Evolutionary conservation across 2,113 vertebrate species (phyloP).

Genomic region (Thomomys bottae): DNA sequence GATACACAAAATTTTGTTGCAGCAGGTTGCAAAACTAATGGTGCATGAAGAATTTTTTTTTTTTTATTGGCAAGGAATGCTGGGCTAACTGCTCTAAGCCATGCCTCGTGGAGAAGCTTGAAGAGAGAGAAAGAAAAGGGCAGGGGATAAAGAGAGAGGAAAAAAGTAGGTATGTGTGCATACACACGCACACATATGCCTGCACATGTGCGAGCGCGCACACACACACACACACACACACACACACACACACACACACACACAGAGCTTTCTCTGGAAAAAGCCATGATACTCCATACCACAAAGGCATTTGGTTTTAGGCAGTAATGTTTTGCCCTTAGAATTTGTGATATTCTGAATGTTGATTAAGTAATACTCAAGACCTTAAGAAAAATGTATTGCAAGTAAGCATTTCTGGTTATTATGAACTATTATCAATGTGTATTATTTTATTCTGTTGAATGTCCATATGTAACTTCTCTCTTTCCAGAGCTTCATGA

Average conservation of each 20-base stretch:
- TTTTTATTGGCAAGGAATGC: neutral
- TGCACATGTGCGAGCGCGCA: too few species aligned
- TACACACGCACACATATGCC: fast-evolving
- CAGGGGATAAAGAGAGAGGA: too few species aligned
- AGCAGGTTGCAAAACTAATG: neutral
- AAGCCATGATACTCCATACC: neutral
- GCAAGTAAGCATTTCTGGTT: neutral
- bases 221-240: too few species aligned
- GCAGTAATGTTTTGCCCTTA: neutral
- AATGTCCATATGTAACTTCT: neutral
- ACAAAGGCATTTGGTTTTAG: neutral
- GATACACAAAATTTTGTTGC: neutral
- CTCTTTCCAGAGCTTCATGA: neutral
- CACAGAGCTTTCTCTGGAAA: neutral
- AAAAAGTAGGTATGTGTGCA: too few species aligned
- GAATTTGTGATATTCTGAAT: neutral
- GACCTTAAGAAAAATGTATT: slow-evolving; percentile 8
- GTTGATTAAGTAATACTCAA: slow-evolving; percentile 32
- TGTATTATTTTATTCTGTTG: slow-evolving; percentile 15
- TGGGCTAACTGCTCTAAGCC: neutral
- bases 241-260: too few species aligned
- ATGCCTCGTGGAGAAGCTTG: neutral
- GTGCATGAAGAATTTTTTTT: neutral
- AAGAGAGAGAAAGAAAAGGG: neutral
- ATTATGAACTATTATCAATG: neutral